Conservation (phyloP, 2,113 vertebrate genomes). For the Siphamia tubifer region DNA sequence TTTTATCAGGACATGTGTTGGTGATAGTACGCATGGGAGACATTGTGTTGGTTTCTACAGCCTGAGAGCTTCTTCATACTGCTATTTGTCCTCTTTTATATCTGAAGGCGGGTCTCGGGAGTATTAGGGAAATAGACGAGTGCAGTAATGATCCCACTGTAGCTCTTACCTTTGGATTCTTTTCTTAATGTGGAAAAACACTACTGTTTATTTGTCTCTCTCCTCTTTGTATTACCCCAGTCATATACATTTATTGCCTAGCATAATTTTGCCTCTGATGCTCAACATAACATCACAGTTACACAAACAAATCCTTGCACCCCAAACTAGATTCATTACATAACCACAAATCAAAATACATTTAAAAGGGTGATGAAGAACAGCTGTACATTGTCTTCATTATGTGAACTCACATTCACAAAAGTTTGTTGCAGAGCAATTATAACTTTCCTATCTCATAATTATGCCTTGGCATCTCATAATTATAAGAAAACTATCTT, state of each 20-base stretch:
- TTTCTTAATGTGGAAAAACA: slow-evolving; percentile 55
- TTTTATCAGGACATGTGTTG: too few species aligned
- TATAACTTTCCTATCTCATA: slow-evolving; percentile 2
- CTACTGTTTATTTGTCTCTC: slow-evolving; percentile 1
- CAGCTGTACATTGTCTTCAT: background rate
- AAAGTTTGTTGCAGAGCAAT: slow-evolving; percentile 3
- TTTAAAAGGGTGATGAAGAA: background rate
- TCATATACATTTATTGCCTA: background rate
- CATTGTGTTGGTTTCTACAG: background rate
- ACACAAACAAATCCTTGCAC: background rate
- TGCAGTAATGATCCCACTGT: slow-evolving; percentile 35
- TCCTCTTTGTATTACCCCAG: slow-evolving; percentile 17
- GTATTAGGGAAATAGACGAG: slow-evolving; percentile 4
- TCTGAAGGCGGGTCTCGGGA: slow-evolving; percentile 16
- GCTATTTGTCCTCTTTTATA: slow-evolving; percentile 33
- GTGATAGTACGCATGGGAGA: background rate
- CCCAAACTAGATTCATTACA: background rate
- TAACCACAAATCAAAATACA: background rate
- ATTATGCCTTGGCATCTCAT: slow-evolving; percentile 1
- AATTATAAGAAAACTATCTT: slow-evolving; percentile 11
- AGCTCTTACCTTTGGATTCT: slow-evolving; percentile 19
- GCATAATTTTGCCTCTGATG: slow-evolving; percentile 30
- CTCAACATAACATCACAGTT: background rate
- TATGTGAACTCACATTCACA: background rate
- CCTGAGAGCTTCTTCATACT: slow-evolving; percentile 3